Conservation (phyloP, 1,140 invertebrate genomes). For the Drosophila quadrilineata region DNA sequence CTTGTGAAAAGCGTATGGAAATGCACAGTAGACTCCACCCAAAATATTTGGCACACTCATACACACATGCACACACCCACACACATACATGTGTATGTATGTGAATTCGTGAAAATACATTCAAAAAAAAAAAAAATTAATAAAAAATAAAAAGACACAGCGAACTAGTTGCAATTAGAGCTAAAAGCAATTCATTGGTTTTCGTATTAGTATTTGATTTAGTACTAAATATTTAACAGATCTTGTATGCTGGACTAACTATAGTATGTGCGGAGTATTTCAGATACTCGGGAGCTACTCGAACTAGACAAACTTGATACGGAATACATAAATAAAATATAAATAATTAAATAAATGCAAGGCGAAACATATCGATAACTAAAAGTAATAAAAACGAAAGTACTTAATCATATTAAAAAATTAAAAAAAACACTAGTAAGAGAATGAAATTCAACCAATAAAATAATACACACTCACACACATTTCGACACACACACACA, state of each 20-base stretch:
- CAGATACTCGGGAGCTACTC: slow-evolving; percentile 13
- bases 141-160: too few species aligned
- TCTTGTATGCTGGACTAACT: slow-evolving; percentile 19
- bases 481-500: slow-evolving; percentile 13
- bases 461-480: slow-evolving; percentile 3
- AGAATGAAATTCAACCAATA: slow-evolving; percentile 20
- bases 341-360: slow-evolving; percentile 35
- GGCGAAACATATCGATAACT: slow-evolving; percentile 70
- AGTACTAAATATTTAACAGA: slow-evolving; percentile 20
- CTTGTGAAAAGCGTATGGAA: neutral
- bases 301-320: slow-evolving; percentile 13
- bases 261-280: slow-evolving; percentile 18
- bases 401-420: neutral
- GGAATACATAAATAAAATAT: slow-evolving; percentile 3
- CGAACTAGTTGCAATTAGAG: slow-evolving; percentile 39
- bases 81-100: neutral
- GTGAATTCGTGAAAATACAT: too few species aligned
- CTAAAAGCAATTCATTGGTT: slow-evolving; percentile 48
- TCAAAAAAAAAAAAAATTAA: too few species aligned
- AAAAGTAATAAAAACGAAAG: slow-evolving; percentile 4
- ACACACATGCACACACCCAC: neutral
- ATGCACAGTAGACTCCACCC: slow-evolving; percentile 6
- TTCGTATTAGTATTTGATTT: slow-evolving; percentile 49
- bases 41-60: neutral
- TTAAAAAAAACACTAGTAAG: slow-evolving; percentile 7